These are phyloP conservation scores for Drosophila pseudotakahashii DNA, from an alignment of 2,888 invertebrate species.

Conservation along the genomic window DNA sequence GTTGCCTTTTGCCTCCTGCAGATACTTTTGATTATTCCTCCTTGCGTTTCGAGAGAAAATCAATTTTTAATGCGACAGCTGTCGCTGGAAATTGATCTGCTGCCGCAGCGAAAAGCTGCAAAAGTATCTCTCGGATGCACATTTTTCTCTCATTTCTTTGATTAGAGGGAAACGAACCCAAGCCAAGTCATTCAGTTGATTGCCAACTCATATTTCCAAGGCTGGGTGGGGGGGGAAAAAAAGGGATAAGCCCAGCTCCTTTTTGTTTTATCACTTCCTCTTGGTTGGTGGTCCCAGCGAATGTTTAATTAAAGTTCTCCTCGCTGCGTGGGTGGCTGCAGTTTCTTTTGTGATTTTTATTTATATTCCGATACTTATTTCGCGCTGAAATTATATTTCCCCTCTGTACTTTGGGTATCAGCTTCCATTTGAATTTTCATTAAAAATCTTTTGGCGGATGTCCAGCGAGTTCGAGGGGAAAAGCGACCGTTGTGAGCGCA, in stretches of 20 bases:
- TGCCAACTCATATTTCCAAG: conserved; percentile 42
- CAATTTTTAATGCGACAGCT: conserved; percentile 43
- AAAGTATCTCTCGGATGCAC: conserved; percentile 50
- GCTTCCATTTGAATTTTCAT: conserved; percentile 34
- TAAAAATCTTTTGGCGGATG: conserved; percentile 35
- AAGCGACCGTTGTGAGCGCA: conserved; percentile 52
- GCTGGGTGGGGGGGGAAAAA: not conserved
- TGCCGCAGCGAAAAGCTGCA: conserved; percentile 44
- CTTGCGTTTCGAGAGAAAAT: conserved; percentile 27
- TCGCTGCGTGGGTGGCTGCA: conserved; percentile 40
- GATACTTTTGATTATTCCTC: conserved; percentile 21
- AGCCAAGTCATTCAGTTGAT: conserved; percentile 13
- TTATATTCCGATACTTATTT: conserved; percentile 20
- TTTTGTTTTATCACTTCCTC: conserved; percentile 18
- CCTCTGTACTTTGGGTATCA: conserved; percentile 15
- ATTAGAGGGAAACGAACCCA: conserved; percentile 12
- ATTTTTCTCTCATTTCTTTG: conserved; percentile 13
- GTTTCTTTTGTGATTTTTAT: conserved; percentile 30
- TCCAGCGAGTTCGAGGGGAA: conserved; percentile 37
- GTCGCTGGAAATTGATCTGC: conserved; percentile 68
- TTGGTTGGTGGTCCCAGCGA: conserved; percentile 61
- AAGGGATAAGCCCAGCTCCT: conserved; percentile 25
- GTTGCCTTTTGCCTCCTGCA: conserved; percentile 38
- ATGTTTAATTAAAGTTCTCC: conserved; percentile 68
- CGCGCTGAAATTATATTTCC: conserved; percentile 7